Base-by-base conservation (phyloP, 2,797 vertebrate genomes). In the Selene dorsalis region DNA sequence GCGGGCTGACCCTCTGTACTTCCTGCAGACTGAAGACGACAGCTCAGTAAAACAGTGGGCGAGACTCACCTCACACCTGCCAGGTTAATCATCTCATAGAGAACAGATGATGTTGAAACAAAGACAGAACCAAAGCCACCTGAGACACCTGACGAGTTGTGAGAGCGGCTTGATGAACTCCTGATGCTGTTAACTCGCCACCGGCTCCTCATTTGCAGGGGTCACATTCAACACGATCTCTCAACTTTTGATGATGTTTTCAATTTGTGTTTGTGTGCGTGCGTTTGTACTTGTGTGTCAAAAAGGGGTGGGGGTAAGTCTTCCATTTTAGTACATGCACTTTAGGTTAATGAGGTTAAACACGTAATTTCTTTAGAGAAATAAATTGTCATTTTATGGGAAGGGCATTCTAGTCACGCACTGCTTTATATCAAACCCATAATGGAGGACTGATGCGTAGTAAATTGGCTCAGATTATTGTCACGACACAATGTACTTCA, bases 261-360 rank as follows among this genome's bases (percentile, higher is more conserved):
- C 68, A 68, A 79, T 90, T 85, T 83, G 83, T 85, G 68, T 89
- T 85, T 86, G 77, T 58, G 79, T 70, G 73, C 56, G 75, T n/a
- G 55, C 24, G 26, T 53, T 53, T 14, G 20, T 43, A 4, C 11
- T 12, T 63, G 67, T 26, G 76, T 55, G 76, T 73, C 77, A 50
- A 52, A 56, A 52, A 24, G 10, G 57, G 73, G 66, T 32, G 30
- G 60, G 79, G 79, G 84, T 84, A 80, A 82, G 80, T 75, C 84
- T 80, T 78, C 78, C 69, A 47, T 92, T 93, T 92, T 87, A 93
- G 75, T 62, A 47, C 87, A 80, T 80, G 80, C 75, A 62, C 83
- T 86, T 83, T 83, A 87, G 90, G 93, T 94, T 94, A 94, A 94
- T 93, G 92, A 93, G 93, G 93, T 93, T 93, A 93, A 94, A 93